Evolutionary conservation across 2,888 invertebrate species (phyloP), one percentile per base, ranked within the genome.

Genomic region (Eilema depressum): DNA sequence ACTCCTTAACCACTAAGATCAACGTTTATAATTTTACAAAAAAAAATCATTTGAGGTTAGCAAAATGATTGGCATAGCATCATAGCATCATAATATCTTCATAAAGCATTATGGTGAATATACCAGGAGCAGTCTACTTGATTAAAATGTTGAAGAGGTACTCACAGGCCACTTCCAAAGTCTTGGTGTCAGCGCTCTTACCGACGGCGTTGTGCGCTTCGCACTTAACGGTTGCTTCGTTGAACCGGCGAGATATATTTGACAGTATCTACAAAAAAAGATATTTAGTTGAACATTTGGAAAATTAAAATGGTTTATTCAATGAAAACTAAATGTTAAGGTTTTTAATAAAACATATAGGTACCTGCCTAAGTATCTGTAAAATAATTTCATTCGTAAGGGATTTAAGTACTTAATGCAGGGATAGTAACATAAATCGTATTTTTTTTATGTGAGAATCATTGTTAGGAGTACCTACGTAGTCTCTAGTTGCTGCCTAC

Each of bases 191-290:
- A 84, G 98, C 97, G 87, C 98, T 98, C 85, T 98, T 98, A 17
- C 99, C 99, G 26, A 99, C 98, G 4, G 97, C 96, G 91, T 99
- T 99, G 87, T 97, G 96, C 26, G 98, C 99, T 91, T 99, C 98
- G 90, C 99, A 99, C 87, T 98, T 98, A 81, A 99, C 97, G 59
- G 98, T 97, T 65, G 98, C 97, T 85, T 98, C 98, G 93, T 99
- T 98, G 88, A 97, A 97, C 83, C 97, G 97, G 41, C 98, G 95
- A 2, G 98, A 97, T 68, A 99, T 97, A 89, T 98, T 98, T 80
- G 97, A 96, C 76, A 98, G 96, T 69, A 97, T 95, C 96, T 96
- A 88, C 17, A 83, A 83, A 78, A 88, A 37, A 85, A 64, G 14
- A 67, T 60, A 8, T 23, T 66, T 41, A 25, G 17, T 30, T 23